A percentile compares a stretch with the other conserved stretches of the same genome.
phyloP scores from a whole-genome alignment of 1,140 invertebrate species.

The Penaeus chinensis region DNA sequence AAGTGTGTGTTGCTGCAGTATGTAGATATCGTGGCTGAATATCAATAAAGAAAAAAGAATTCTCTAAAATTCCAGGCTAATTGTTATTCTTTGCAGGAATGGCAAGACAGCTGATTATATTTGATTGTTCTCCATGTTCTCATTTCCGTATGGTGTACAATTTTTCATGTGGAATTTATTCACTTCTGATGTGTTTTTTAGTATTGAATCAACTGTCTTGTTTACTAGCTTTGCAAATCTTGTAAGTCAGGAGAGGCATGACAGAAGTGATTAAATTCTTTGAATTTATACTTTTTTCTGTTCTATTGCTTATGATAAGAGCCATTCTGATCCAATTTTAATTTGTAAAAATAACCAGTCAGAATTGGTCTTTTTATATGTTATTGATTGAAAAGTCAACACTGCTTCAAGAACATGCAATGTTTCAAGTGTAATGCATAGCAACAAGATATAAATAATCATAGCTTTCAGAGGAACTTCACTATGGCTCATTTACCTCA shows the following conservation, averaged over 20 bases:
- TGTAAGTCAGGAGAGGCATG: not conserved
- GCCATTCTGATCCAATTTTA: conserved; percentile 47
- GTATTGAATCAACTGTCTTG: not conserved
- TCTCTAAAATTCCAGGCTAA: conserved; percentile 47
- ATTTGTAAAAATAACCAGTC: conserved; percentile 33
- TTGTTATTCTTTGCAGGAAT: conserved; percentile 58
- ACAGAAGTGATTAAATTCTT: conserved; percentile 55
- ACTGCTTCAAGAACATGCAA: conserved; percentile 37
- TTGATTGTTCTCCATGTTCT: conserved; percentile 46
- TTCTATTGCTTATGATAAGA: conserved; percentile 52
- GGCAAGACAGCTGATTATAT: conserved; percentile 52
- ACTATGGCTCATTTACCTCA: conserved; percentile 17
- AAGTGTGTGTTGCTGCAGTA: conserved; percentile 31
- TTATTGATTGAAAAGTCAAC: conserved; percentile 4
- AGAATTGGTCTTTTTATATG: conserved; percentile 27
- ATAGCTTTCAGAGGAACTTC: conserved; percentile 29
- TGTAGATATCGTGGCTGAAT: conserved; percentile 43
- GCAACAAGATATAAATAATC: conserved; percentile 4
- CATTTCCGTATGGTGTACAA: conserved; percentile 52
- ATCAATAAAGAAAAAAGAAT: conserved; percentile 4
- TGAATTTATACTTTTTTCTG: conserved; percentile 46
- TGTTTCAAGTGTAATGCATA: not conserved
- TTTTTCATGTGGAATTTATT: conserved; percentile 38
- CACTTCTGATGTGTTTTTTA: conserved; percentile 45
- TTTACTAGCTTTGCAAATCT: conserved; percentile 16